Evolutionary conservation across 2,797 vertebrate genomes (phyloP).

Genomic region (Phyllotis vaccarum): DNA sequence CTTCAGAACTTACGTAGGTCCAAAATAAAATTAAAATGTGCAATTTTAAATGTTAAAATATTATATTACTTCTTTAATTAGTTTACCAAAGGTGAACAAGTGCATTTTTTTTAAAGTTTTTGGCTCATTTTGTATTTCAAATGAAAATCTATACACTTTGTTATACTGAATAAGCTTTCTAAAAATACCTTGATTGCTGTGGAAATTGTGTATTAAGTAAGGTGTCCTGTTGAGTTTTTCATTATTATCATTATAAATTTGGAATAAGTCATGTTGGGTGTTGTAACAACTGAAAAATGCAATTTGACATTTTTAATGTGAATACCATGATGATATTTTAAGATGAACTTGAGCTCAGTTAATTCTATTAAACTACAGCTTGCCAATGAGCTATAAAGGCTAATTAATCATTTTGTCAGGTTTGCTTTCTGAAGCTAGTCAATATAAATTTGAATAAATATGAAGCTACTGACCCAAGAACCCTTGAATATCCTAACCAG

Average conservation of each 20-base stretch:
- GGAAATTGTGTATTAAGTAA: background rate
- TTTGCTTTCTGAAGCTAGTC: conserved; percentile 87
- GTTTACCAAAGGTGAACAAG: background rate
- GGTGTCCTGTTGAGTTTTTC: conserved; percentile 37
- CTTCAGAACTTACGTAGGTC: background rate
- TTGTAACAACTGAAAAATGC: conserved; percentile 85
- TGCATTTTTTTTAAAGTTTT: background rate
- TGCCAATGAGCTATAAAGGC: conserved; percentile 88
- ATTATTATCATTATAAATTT: conserved; percentile 69
- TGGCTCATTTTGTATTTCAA: conserved; percentile 26
- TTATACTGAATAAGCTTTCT: background rate
- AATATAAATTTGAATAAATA: conserved; percentile 90
- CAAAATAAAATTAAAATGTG: background rate
- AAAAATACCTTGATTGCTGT: conserved; percentile 45
- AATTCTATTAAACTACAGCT: conserved; percentile 89
- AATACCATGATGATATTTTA: conserved; percentile 88
- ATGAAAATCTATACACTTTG: background rate
- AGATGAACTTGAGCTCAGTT: conserved; percentile 88
- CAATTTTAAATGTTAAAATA: background rate
- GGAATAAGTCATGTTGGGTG: conserved; percentile 83
- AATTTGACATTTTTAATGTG: conserved; percentile 87
- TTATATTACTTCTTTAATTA: background rate
- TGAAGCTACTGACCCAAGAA: conserved; percentile 85
- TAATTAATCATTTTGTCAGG: conserved; percentile 91
- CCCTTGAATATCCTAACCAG: conserved; percentile 81